A percentile compares a stretch with the other conserved stretches of the same genome.
These are phyloP conservation scores for Antennarius striatus DNA, from an alignment of 2,113 vertebrate species.

Conservation along the genomic window DNA sequence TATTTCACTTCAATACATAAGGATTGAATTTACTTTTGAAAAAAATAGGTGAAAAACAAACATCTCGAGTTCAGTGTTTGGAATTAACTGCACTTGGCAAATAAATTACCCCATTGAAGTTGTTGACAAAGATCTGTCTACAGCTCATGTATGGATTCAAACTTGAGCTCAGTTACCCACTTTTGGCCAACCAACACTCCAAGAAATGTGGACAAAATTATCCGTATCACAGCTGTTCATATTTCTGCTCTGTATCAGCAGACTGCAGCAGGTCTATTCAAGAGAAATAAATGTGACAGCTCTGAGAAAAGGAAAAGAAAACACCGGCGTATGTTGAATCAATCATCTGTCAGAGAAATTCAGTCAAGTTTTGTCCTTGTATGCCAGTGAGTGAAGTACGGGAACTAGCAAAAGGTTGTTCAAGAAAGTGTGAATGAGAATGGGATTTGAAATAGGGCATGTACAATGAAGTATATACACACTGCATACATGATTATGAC, in stretches of 20 bases:
- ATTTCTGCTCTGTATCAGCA: slow-evolving; percentile 64
- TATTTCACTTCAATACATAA: too few species aligned
- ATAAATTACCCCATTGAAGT: slow-evolving; percentile 28
- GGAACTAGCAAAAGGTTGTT: neutral
- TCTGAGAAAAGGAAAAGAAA: slow-evolving; percentile 34
- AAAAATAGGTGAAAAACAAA: too few species aligned
- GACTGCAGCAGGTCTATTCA: slow-evolving; percentile 47
- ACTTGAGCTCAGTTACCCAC: slow-evolving; percentile 40
- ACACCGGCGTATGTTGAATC: slow-evolving; percentile 33
- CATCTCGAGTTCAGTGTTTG: neutral
- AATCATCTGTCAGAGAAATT: slow-evolving; percentile 43
- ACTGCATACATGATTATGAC: neutral
- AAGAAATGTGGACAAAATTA: slow-evolving; percentile 62
- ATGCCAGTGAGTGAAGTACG: neutral
- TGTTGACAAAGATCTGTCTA: slow-evolving; percentile 32
- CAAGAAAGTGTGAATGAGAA: neutral
- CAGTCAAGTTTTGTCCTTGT: slow-evolving; percentile 18
- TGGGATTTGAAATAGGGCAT: neutral
- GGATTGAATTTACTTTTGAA: too few species aligned
- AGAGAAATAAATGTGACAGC: slow-evolving; percentile 54
- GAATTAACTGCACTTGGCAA: slow-evolving; percentile 32
- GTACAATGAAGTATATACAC: neutral
- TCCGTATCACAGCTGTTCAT: slow-evolving; percentile 56
- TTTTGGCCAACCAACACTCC: slow-evolving; percentile 30
- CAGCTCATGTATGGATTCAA: slow-evolving; percentile 38